A percentile compares a stretch with the other conserved stretches of the same genome.
phyloP scores from a whole-genome alignment of 2,113 vertebrate species.

The Cacatua alba region DNA sequence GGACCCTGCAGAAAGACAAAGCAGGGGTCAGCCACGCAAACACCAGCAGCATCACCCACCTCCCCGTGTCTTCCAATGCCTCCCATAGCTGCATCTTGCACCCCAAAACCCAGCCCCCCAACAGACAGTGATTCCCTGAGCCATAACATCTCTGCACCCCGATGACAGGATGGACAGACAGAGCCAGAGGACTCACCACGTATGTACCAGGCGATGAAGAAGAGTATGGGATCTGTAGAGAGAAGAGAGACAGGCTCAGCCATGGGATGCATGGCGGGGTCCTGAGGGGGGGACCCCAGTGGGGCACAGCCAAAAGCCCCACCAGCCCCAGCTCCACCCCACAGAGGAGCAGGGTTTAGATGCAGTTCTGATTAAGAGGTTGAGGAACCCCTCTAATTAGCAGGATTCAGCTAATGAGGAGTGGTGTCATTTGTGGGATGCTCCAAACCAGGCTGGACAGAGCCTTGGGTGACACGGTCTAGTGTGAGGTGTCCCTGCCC shows the following conservation, averaged over 20 bases:
- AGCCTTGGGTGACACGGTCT: background rate
- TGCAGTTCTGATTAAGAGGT: background rate
- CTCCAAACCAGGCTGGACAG: background rate
- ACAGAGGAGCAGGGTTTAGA: background rate
- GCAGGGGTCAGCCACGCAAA: rapidly evolving
- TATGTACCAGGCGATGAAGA: constrained; percentile 98
- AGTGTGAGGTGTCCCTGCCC: too few relatives aligned
- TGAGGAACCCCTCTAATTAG: background rate
- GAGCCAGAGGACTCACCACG: constrained; percentile 83
- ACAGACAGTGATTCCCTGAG: rapidly evolving
- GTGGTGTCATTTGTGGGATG: rapidly evolving
- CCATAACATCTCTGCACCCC: background rate
- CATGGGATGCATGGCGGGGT: rapidly evolving
- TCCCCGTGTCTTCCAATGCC: rapidly evolving
- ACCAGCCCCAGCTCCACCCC: background rate
- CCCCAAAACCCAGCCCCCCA: background rate
- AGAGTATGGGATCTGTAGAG: constrained; percentile 93
- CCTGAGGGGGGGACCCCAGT: rapidly evolving
- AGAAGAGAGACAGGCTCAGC: constrained; percentile 24
- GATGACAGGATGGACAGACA: rapidly evolving
- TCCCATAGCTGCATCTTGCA: background rate
- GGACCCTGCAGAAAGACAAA: constrained; percentile 82
- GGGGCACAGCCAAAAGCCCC: background rate
- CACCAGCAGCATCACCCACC: rapidly evolving
- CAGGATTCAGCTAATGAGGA: background rate